Evolutionary conservation across 2,797 vertebrate genomes (phyloP).

Genomic region (Acropternis orthonyx): DNA sequence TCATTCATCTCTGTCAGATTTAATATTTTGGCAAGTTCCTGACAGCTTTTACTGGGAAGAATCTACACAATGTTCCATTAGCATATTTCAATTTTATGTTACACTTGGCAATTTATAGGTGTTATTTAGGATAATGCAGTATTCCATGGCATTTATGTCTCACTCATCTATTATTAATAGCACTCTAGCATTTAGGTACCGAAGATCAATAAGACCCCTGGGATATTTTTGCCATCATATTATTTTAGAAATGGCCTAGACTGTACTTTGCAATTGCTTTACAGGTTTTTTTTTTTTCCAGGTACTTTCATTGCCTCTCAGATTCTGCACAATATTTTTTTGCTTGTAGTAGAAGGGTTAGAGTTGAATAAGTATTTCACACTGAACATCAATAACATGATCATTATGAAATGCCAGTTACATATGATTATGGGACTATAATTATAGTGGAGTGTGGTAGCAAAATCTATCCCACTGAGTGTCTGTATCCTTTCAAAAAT

Average conservation of each 20-base stretch:
- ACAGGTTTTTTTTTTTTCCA: neutral
- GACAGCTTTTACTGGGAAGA: constrained; percentile 46
- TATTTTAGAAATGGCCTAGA: constrained; percentile 49
- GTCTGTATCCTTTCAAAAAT: neutral
- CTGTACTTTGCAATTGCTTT: constrained; percentile 56
- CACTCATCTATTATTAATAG: constrained; percentile 75
- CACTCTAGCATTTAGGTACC: constrained; percentile 51
- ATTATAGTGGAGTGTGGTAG: neutral
- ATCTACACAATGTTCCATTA: constrained; percentile 70
- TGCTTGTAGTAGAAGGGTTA: neutral
- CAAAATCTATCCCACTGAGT: neutral
- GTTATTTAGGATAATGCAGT: constrained; percentile 71
- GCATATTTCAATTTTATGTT: constrained; percentile 75
- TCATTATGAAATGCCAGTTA: neutral
- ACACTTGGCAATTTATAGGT: constrained; percentile 57
- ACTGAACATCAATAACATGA: neutral
- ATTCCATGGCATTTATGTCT: constrained; percentile 58
- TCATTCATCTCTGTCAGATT: constrained; percentile 43
- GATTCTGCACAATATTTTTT: neutral
- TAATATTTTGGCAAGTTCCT: constrained; percentile 47
- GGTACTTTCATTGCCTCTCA: constrained; percentile 40
- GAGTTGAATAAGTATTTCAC: neutral
- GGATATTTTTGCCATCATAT: constrained; percentile 52
- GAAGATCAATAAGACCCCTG: constrained; percentile 57
- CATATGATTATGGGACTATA: neutral